Conservation (phyloP, 2,797 vertebrate genomes). For the Tapera naevia region DNA sequence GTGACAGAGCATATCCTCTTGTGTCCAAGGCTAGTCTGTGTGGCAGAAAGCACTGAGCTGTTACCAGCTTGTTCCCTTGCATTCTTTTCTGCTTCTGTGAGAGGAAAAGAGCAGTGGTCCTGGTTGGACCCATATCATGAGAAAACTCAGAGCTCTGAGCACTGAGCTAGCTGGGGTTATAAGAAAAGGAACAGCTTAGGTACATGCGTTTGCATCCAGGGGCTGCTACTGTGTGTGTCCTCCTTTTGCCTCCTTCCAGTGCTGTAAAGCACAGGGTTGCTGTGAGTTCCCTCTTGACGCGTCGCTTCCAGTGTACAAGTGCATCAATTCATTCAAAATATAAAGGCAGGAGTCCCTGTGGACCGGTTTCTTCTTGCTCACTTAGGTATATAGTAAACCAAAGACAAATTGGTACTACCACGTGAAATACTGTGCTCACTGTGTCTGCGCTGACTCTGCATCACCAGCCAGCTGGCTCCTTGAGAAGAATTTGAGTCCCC, state of each 20-base stretch:
- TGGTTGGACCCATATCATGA: not conserved
- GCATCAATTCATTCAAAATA: not conserved
- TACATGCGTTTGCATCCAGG: not conserved
- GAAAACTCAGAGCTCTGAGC: not conserved
- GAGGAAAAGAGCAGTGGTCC: not conserved
- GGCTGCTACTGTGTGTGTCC: not conserved
- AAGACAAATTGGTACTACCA: not conserved
- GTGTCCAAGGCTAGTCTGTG: not conserved
- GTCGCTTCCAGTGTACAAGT: not conserved
- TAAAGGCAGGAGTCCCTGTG: not conserved
- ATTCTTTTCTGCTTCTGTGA: not conserved
- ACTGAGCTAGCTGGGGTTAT: not conserved
- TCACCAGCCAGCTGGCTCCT: conserved; percentile 25
- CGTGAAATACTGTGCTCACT: not conserved
- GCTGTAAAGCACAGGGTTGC: not conserved
- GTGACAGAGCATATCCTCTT: not conserved
- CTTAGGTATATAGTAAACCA: not conserved
- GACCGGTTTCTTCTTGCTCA: not conserved
- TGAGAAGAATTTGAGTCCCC: conserved; percentile 14
- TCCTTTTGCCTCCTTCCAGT: not conserved
- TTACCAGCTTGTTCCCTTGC: not conserved
- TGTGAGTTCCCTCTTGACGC: not conserved
- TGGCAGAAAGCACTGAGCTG: not conserved
- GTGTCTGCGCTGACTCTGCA: not conserved
- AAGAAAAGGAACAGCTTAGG: not conserved